Evolutionary conservation across 2,797 vertebrate species (phyloP).

Genomic region (Onychomys arenicola): DNA sequence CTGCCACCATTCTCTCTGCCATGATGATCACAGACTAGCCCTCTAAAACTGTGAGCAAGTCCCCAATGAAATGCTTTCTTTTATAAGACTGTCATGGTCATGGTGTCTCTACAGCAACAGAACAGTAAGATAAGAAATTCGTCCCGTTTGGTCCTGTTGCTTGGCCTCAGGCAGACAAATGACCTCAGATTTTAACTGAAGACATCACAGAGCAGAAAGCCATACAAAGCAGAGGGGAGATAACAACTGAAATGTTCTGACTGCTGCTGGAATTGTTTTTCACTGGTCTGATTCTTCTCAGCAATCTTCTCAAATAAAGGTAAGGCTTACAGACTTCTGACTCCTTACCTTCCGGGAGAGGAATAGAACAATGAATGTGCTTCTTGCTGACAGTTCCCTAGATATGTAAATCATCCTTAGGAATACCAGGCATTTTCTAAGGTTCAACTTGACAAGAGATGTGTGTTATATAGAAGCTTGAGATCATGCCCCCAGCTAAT

Average conservation of each 20-base stretch:
- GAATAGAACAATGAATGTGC: constrained; percentile 36
- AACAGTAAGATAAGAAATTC: constrained; percentile 25
- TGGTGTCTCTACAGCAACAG: background rate
- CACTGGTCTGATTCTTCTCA: constrained; percentile 7
- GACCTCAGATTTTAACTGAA: constrained; percentile 62
- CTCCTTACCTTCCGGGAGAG: background rate
- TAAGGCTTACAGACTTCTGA: constrained; percentile 33
- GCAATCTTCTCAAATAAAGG: constrained; percentile 47
- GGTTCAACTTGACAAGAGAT: constrained; percentile 5
- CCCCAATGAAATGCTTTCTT: background rate
- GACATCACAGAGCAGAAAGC: constrained; percentile 33
- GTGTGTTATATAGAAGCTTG: constrained; percentile 38
- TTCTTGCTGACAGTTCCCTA: constrained; percentile 40
- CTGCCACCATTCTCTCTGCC: background rate
- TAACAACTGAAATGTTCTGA: background rate
- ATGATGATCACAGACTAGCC: background rate
- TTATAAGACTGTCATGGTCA: background rate
- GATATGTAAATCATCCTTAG: constrained; percentile 20
- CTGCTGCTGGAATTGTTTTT: background rate
- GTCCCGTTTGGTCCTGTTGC: background rate
- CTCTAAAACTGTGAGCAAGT: background rate
- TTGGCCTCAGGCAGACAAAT: constrained; percentile 15
- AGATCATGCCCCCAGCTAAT: constrained; percentile 36
- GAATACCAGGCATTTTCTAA: constrained; percentile 39
- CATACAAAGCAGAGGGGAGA: background rate